Evolutionary conservation across 64 coral and sea anemone genomes (phyloP), one percentile per base, ranked within the genome.

Genomic region (Dendrophyllia cribrosa): DNA sequence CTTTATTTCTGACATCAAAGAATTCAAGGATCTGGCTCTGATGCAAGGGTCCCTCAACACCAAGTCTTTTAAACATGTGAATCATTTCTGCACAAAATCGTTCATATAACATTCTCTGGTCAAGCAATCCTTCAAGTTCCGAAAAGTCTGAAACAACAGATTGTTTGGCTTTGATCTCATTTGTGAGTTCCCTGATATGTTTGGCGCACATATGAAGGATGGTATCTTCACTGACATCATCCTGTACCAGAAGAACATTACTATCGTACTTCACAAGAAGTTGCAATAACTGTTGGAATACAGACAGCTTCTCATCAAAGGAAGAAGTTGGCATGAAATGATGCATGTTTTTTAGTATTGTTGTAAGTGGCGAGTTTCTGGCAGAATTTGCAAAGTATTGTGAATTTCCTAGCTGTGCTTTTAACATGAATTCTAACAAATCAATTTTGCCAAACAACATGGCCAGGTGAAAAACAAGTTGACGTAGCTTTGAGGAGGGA

Each of bases 121-220:
- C 15, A 76, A 76, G 74, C 74, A 76, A 76, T 22, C 9, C 46
- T 76, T 53, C 11, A 51, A 51, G 74, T 43, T 51, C 15, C 19
- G 17, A 52, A 49, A 19, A 3, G 8, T 76, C 74, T n/a, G 8
- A 3, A 45, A 5, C 47, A 76, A 14, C 4, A 19, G 19, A 76
- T 51, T 76, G 6, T 51, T 7, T 10, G 6, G 46, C 46, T 19
- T 76, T 50, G 20, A 76, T 53, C 48, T 76, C 2, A 52, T 52
- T 51, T 11, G 74, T 76, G 15, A 76, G 74, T 10, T 51, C 17
- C 6, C 46, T 76, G 48, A 76, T 76, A 22, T 45, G 17, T n/a
- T 51, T 51, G 19, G 74, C 46, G 52, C 74, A 76, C 16, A 52
- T 16, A 76, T 76, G 74, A 51, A 76, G 74, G 20, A 76, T n/a